Evolutionary conservation across 2,888 invertebrate genomes (phyloP).

Genomic region (Lamellibrachia satsuma): DNA sequence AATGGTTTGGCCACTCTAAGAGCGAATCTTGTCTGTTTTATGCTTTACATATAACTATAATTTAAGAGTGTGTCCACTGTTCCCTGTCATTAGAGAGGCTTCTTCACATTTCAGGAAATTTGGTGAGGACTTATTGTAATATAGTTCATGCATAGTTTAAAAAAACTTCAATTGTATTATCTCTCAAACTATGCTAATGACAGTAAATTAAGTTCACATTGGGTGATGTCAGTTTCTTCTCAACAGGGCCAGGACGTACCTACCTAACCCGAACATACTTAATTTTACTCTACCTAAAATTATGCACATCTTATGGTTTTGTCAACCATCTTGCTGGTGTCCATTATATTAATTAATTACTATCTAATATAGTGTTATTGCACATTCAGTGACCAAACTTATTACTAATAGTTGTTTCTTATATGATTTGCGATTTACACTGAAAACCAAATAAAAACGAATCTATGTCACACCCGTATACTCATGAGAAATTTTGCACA

Average conservation of each 20-base stretch:
- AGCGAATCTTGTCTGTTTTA: too few species aligned
- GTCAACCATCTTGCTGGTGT: background rate
- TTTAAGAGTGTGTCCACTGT: too few species aligned
- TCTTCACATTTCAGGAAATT: too few species aligned
- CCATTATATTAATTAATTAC: background rate
- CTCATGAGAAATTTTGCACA: background rate
- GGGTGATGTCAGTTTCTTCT: background rate
- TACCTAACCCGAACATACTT: background rate
- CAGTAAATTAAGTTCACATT: too few species aligned
- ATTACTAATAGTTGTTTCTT: background rate
- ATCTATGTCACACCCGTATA: background rate
- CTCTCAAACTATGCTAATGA: too few species aligned
- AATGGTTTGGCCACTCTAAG: too few species aligned
- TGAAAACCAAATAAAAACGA: background rate
- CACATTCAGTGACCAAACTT: background rate
- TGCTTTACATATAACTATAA: too few species aligned
- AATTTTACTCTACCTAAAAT: background rate
- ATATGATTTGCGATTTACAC: background rate
- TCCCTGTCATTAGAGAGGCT: too few species aligned
- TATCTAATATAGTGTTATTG: background rate
- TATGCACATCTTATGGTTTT: too few species aligned
- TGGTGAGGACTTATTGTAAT: too few species aligned
- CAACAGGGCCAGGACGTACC: background rate
- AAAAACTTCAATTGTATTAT: too few species aligned
- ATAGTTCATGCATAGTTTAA: too few species aligned